Evolutionary conservation across 2,888 invertebrate genomes (phyloP), one percentile per base, ranked within the genome.

Genomic region (Mesoligia furuncula): DNA sequence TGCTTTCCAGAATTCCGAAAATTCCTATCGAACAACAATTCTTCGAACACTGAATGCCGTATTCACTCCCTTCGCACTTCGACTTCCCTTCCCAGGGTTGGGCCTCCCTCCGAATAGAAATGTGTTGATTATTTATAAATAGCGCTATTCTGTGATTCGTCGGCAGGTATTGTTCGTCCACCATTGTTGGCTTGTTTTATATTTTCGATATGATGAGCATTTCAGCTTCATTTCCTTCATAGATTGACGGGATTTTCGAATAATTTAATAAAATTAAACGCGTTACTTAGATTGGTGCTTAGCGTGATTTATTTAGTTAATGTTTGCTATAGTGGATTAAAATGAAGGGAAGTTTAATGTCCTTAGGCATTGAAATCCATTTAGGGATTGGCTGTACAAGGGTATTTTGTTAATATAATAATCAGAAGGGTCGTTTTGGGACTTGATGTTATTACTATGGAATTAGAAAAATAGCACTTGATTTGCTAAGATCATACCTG

Each of bases 121-220:
- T 93, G 91, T 90, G 90, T 92, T 92, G 93, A 93, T 94, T 94
- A 93, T 93, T 93, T 93, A 93, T 92, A 92, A 93, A 93, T 92
- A 91, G 93, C 90, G 82, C 84, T 89, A 91, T 93, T 92, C 77
- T 91, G 90, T 92, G 92, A 93, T 94, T 91, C 91, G 90, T 88
- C 86, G 90, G 79, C 90, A 87, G 90, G 89, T 91, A 91, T 91
- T 90, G 90, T 90, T 85, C 77, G 65, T 80, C 65, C 83, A 48
- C 76, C 78, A 85, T 76, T 85, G 76, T 81, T 79, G 79, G 84
- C 77, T 85, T 78, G 81, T 73, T 86, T 85, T 73, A 70, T 88
- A 83, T 73, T 80, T 86, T 82, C 57, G 59, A 79, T 88, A 87
- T 88, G 80, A 87, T 84, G 85, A 72, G 69, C 59, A 71, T 80